Evolutionary conservation across 64 coral and sea anemone species (phyloP).

Genomic region (Catalaphyllia jardinei): DNA sequence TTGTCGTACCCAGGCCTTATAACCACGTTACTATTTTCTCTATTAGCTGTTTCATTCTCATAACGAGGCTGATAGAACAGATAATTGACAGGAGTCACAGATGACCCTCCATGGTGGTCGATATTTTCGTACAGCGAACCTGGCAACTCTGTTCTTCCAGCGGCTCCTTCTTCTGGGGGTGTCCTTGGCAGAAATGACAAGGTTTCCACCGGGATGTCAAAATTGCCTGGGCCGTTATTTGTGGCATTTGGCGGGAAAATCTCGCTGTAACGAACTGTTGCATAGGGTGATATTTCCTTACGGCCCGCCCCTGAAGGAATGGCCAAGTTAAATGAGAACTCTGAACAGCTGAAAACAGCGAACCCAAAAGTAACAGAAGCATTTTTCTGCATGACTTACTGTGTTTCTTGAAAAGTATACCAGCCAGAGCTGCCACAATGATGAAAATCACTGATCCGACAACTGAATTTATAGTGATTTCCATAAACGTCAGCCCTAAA

Average conservation of each 20-base stretch:
- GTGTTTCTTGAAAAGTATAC: not conserved
- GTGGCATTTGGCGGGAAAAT: not conserved
- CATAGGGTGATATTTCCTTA: constrained; percentile 5
- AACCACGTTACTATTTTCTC: not conserved
- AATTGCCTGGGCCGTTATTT: not conserved
- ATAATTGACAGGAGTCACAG: not conserved
- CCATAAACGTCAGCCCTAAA: not conserved
- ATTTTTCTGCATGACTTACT: not conserved
- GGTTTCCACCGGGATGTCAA: constrained; percentile 1
- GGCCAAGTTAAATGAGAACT: not conserved
- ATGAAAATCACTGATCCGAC: not conserved
- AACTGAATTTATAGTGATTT: constrained; percentile 13
- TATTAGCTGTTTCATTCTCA: constrained; percentile 18
- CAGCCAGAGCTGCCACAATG: not conserved
- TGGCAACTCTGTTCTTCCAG: not conserved
- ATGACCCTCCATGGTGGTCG: not conserved
- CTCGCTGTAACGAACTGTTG: constrained; percentile 2
- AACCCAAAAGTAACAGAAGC: not conserved
- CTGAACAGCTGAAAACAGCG: not conserved
- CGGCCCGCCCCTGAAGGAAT: too few species aligned
- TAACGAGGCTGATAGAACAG: constrained; percentile 18
- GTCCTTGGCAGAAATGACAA: not conserved
- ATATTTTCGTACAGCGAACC: not conserved
- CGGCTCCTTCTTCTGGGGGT: not conserved
- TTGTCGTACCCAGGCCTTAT: constrained; percentile 26